phyloP scores from a whole-genome alignment of 2,797 vertebrate species.

The Muscicapa comitata region DNA sequence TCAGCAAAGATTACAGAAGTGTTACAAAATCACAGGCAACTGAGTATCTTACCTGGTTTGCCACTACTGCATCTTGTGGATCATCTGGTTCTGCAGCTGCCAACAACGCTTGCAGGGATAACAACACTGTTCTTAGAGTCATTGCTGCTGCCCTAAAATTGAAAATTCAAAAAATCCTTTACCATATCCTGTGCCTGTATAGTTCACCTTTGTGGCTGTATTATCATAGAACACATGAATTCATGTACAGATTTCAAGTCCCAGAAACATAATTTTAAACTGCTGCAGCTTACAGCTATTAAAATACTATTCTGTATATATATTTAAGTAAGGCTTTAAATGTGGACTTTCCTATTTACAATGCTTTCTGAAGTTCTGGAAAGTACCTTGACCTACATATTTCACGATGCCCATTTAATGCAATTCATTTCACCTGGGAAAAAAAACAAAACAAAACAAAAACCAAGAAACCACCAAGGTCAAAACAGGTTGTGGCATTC shows the following conservation, averaged over 20 bases:
- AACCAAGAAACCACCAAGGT: background rate
- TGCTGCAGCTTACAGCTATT: background rate
- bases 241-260: background rate
- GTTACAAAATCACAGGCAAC: background rate
- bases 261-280: background rate
- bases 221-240: background rate
- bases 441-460: background rate
- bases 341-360: background rate
- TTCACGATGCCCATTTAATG: background rate
- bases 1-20: background rate
- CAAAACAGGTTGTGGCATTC: accelerated
- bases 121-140: constrained; percentile 96
- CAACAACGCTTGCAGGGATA: constrained; percentile 95
- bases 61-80: constrained; percentile 97
- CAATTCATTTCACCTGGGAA: background rate
- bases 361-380: background rate
- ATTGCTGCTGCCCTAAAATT: constrained; percentile 94
- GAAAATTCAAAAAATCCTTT: constrained; percentile 23
- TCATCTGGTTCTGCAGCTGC: constrained; percentile 98
- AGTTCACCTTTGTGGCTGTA: background rate
- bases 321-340: background rate
- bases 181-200: background rate
- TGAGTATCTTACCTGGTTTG: constrained; percentile 87
- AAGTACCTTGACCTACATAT: background rate
- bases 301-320: background rate